Evolutionary conservation across 2,888 invertebrate genomes (phyloP).

Genomic region (Tipula lateralis): DNA sequence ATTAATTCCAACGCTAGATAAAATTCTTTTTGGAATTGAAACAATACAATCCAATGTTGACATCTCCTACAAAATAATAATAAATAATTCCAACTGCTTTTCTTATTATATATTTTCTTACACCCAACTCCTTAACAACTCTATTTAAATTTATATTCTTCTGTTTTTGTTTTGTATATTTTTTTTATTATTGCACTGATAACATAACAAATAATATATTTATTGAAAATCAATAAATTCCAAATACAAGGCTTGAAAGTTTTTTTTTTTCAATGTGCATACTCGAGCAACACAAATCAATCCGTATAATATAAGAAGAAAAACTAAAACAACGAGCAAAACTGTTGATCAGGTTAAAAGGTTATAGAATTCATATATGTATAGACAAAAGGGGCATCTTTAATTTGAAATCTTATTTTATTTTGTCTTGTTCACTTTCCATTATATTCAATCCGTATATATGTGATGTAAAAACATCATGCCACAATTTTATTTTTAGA

Average conservation of each 20-base stretch:
- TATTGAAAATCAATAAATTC: conserved; percentile 24
- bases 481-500: not conserved
- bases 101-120: not conserved
- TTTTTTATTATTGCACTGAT: not conserved
- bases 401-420: not conserved
- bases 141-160: conserved; percentile 11
- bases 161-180: not conserved
- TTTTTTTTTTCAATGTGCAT: not conserved
- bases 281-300: not conserved
- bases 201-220: not conserved
- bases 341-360: conserved; percentile 24
- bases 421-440: not conserved
- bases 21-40: not conserved
- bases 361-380: conserved; percentile 28
- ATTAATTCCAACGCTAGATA: not conserved
- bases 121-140: not conserved
- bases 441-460: not conserved
- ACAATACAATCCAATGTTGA: conserved; percentile 11
- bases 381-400: conserved; percentile 26
- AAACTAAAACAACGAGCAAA: not conserved
- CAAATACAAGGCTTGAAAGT: not conserved
- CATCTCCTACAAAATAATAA: conserved; percentile 24
- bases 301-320: not conserved
- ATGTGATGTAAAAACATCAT: not conserved
- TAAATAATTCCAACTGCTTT: conserved; percentile 4